These are phyloP conservation scores for Labeo rohita DNA, from an alignment of 2,113 vertebrate genomes.

Conservation along the genomic window DNA sequence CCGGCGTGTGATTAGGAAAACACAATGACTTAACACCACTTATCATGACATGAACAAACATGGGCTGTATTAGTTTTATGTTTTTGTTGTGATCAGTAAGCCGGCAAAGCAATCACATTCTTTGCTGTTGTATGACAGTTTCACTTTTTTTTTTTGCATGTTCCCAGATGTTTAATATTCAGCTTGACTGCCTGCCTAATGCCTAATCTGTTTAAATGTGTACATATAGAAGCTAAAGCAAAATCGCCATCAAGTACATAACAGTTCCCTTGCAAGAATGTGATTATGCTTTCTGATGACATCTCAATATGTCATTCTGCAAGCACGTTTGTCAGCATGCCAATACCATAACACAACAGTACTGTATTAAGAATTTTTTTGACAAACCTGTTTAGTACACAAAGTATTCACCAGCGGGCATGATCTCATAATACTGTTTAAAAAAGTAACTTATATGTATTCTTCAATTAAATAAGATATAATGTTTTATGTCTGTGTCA, in stretches of 20 bases:
- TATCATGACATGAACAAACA: not conserved
- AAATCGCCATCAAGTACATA: not conserved
- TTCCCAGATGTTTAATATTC: not conserved
- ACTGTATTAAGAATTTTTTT: not conserved
- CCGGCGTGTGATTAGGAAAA: constrained; percentile 33
- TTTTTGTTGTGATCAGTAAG: not conserved
- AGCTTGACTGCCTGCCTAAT: not conserved
- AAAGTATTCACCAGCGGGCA: not conserved
- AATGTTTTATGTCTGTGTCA: not conserved
- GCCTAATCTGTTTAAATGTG: not conserved
- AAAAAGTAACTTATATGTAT: not conserved
- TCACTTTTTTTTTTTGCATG: not conserved
- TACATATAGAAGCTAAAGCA: not conserved
- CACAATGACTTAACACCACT: not conserved
- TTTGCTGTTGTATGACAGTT: not conserved
- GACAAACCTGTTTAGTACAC: not conserved
- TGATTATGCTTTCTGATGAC: not conserved
- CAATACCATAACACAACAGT: not conserved
- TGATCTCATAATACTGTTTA: not conserved
- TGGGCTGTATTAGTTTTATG: not conserved
- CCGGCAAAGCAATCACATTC: not conserved
- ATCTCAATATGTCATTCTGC: not conserved
- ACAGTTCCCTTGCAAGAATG: not conserved
- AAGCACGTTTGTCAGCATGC: not conserved
- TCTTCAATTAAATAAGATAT: not conserved